Base-by-base conservation (phyloP, 2,888 invertebrate genomes). In the Callyntrura sp. region DNA sequence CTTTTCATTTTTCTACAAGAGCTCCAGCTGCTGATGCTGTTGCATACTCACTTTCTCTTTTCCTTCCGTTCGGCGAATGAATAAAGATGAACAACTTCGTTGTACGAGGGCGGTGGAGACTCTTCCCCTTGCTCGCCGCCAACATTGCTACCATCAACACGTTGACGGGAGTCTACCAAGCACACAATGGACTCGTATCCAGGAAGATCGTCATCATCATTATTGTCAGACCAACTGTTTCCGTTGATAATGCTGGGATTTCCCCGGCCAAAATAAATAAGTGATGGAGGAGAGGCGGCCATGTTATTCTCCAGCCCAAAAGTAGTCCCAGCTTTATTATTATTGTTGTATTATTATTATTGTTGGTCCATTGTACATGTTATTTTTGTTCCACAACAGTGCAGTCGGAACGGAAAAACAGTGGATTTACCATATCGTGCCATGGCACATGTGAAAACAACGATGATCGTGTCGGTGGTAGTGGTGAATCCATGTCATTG, bases 101-200 rank as follows among this genome's bases (percentile, higher is more conserved):
- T 79, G 85, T 90, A 90, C 73, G 89, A 90, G 85, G 89, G 89
- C 89, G 89, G 89, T 85, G 89, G 89, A 81, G 89, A 88, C 83
- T 84, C 89, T n/a, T 83, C 88, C 45, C 2, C 45, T 28, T 73
- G 17, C 28, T 70, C 62, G 55, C 9, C 28, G 14, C 76, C 78
- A 35, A 23, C n/a, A 25, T 51, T 76, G 51, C 23, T 76, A 51
- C 51, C 76, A 76, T 76, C 76, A 76, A 76, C 45, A n/a, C 43
- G 76, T n/a, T 83, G 76, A 73, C 51, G 82, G 17, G 88, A 88
- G 12, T 83, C 83, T 60, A 78, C 55, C 43, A 84, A 55, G 45
- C 89, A 84, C 79, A 79, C 89, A 79, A 84, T 89, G 84, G 89
- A 89, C 84, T 84, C 84, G 51, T 89, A 89, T 23, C 79, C 84